These are phyloP conservation scores for Hylaeus anthracinus DNA, from an alignment of 1,140 invertebrate species.

Conservation along the genomic window DNA sequence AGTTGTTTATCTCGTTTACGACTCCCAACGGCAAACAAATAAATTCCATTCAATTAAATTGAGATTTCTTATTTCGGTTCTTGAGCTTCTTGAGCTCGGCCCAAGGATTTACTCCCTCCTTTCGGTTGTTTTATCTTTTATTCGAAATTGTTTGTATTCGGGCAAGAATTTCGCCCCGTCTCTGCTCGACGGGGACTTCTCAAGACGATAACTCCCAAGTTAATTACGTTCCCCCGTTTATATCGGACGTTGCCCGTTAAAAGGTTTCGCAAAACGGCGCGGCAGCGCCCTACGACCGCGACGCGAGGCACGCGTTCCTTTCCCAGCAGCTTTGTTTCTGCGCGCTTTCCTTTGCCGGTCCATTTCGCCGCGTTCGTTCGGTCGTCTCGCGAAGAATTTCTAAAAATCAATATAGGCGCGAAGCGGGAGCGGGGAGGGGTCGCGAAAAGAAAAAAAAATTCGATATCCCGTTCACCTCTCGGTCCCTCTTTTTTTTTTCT, in stretches of 20 bases:
- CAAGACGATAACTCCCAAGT: constrained; percentile 1
- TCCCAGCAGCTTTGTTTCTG: constrained; percentile 56
- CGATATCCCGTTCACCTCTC: constrained; percentile 57
- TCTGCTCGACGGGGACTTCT: background rate
- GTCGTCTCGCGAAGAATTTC: constrained; percentile 72
- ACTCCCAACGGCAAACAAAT: too few relatives aligned
- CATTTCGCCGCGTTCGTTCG: constrained; percentile 50
- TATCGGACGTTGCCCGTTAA: constrained; percentile 9
- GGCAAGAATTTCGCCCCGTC: too few relatives aligned
- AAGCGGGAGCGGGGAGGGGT: constrained; percentile 49
- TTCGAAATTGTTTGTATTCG: too few relatives aligned
- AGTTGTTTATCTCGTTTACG: too few relatives aligned
- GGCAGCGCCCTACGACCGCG: constrained; percentile 21
- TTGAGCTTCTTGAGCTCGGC: too few relatives aligned
- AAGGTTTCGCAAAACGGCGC: constrained; percentile 34
- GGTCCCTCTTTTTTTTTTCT: constrained; percentile 33
- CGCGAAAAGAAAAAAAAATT: constrained; percentile 52
- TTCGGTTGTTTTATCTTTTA: too few relatives aligned
- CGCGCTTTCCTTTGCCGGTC: constrained; percentile 28
- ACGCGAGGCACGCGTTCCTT: constrained; percentile 24
- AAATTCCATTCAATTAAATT: too few relatives aligned
- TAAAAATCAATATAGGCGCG: constrained; percentile 77
- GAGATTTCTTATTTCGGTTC: too few relatives aligned
- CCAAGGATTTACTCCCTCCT: too few relatives aligned
- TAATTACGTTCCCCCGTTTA: constrained; percentile 12